Percentiles rank a stretch among this genome's conserved stretches.
Evolutionary conservation across 1,140 invertebrate species (phyloP).

Genomic region (Apis cerana): DNA sequence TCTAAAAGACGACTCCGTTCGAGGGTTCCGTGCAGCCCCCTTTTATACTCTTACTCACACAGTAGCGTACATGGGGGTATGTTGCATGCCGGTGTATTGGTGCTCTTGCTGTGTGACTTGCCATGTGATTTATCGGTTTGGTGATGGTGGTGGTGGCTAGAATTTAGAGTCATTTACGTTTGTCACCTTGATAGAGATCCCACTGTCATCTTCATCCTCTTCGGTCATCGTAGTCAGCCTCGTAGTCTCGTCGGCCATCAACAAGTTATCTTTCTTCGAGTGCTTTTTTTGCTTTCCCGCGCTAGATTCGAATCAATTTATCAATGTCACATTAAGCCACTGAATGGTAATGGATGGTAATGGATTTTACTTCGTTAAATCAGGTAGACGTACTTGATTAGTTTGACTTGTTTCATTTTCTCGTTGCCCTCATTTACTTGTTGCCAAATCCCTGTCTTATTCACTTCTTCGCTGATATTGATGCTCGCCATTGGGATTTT

Average conservation of each 20-base stretch:
- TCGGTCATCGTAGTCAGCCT: conserved; percentile 80
- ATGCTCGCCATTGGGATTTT: conserved; percentile 93
- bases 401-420: conserved; percentile 76
- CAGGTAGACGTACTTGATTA: conserved; percentile 71
- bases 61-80: conserved; percentile 73
- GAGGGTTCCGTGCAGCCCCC: conserved; percentile 55
- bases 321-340: background rate
- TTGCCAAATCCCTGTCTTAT: conserved; percentile 96
- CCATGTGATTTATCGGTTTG: conserved; percentile 63
- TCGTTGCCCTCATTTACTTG: conserved; percentile 89
- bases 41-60: conserved; percentile 74
- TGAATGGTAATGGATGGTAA: too few relatives aligned
- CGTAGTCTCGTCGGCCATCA: conserved; percentile 75
- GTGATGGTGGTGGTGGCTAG: conserved; percentile 71
- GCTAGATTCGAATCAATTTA: conserved; percentile 47
- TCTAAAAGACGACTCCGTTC: conserved; percentile 21
- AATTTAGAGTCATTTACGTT: conserved; percentile 79
- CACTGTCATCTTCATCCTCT: conserved; percentile 82
- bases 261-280: conserved; percentile 72
- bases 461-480: conserved; percentile 96
- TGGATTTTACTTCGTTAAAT: too few relatives aligned
- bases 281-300: conserved; percentile 76
- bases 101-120: conserved; percentile 76
- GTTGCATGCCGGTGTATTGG: conserved; percentile 77
- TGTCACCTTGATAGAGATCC: conserved; percentile 84